Conservation (phyloP, 2,113 vertebrate genomes). For the Ptilorrhoa leucosticta region DNA sequence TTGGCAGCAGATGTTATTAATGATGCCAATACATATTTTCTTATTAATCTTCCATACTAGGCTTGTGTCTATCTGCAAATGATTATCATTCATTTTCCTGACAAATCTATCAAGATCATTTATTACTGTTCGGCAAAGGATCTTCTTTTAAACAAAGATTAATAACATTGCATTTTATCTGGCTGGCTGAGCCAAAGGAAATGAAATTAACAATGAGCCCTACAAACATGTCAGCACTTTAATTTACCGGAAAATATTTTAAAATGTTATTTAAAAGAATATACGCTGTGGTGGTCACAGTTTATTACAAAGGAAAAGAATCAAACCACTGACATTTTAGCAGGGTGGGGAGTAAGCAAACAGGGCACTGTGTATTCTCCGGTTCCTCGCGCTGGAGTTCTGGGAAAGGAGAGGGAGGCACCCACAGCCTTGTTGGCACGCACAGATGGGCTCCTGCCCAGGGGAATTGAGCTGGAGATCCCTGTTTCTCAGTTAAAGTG, state of each 20-base stretch:
- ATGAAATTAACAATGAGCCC: constrained; percentile 70
- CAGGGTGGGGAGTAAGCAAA: background rate
- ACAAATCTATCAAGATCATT: constrained; percentile 72
- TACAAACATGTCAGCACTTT: constrained; percentile 63
- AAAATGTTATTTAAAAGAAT: constrained; percentile 61
- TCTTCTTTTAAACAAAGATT: constrained; percentile 68
- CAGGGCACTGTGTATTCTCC: background rate
- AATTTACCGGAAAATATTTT: constrained; percentile 65
- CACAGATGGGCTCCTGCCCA: background rate
- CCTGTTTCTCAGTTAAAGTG: background rate
- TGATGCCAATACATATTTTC: constrained; percentile 63
- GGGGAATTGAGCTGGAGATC: background rate
- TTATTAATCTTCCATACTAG: constrained; percentile 61
- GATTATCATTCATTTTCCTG: constrained; percentile 69
- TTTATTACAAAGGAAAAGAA: background rate
- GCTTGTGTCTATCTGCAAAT: constrained; percentile 67
- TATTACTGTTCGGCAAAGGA: constrained; percentile 56
- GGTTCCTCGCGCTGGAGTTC: rapidly evolving
- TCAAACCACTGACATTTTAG: background rate
- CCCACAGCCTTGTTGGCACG: background rate
- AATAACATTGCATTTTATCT: constrained; percentile 58
- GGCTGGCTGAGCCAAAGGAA: constrained; percentile 67
- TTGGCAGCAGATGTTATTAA: constrained; percentile 67
- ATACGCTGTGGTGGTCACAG: constrained; percentile 7
- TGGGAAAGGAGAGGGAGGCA: background rate